These are phyloP conservation scores for Danio albolineatus DNA, from an alignment of 2,797 vertebrate genomes.

Conservation along the genomic window DNA sequence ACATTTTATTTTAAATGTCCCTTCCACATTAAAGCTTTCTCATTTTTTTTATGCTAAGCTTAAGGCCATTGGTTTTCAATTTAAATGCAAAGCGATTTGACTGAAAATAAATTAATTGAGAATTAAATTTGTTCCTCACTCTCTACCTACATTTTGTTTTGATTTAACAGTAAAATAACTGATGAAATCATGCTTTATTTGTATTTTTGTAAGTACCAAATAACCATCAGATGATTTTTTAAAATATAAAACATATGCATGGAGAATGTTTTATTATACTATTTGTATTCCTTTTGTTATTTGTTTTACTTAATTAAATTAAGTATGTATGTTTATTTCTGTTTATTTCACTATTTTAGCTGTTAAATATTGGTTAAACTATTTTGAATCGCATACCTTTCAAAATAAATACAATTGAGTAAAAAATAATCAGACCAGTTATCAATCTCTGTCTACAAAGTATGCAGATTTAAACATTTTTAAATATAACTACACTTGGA, in stretches of 20 bases:
- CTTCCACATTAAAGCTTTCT: too few species aligned
- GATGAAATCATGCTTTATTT: not conserved
- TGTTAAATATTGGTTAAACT: not conserved
- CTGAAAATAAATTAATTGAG: slow-evolving; percentile 2
- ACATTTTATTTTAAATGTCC: too few species aligned
- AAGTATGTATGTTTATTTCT: not conserved
- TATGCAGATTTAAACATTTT: too few species aligned
- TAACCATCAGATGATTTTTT: not conserved
- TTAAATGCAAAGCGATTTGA: slow-evolving; percentile 6
- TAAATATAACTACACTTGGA: too few species aligned
- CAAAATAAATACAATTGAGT: too few species aligned
- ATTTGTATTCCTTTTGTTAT: not conserved
- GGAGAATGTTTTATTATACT: not conserved
- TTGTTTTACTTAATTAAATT: not conserved
- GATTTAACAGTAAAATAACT: not conserved
- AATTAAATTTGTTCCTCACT: slow-evolving; percentile 23
- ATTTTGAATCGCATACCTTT: not conserved
- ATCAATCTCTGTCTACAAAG: too few species aligned
- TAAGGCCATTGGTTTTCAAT: not conserved
- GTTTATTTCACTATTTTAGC: not conserved
- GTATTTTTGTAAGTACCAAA: not conserved
- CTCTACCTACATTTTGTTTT: not conserved
- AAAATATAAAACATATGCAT: not conserved
- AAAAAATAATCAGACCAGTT: too few species aligned
- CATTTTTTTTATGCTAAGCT: too few species aligned